Percentiles rank a stretch among this genome's conserved stretches.
Conservation (phyloP, 2,797 vertebrate genomes). For the Cottoperca gobio region DNA sequence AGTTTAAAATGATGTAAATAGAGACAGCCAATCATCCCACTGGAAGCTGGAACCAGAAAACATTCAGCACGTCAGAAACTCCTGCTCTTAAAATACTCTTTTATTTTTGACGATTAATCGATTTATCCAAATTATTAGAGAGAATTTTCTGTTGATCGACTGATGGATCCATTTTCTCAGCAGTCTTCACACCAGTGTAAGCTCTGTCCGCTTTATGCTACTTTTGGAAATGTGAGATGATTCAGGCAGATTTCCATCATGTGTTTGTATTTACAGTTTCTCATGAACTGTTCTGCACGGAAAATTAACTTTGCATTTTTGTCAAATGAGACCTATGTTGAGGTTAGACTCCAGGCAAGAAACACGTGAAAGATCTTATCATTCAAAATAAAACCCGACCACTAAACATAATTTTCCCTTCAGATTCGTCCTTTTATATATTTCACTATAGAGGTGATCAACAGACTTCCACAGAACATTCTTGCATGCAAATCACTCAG, state of each 20-base stretch:
- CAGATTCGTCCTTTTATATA: neutral
- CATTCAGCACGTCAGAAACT: neutral
- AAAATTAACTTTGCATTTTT: conserved; percentile 27
- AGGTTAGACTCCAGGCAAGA: neutral
- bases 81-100: neutral
- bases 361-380: conserved; percentile 1
- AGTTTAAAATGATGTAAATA: neutral
- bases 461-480: neutral
- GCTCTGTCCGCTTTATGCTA: neutral
- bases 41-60: neutral
- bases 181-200: neutral
- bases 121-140: too few relatives aligned
- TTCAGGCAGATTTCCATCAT: neutral
- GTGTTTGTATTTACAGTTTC: conserved; percentile 26
- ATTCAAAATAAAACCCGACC: conserved; percentile 2
- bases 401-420: neutral
- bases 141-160: neutral
- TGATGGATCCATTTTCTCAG: neutral
- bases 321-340: conserved; percentile 25
- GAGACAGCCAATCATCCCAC: neutral
- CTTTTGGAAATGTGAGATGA: neutral
- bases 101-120: neutral
- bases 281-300: neutral
- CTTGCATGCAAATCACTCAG: conserved; percentile 8
- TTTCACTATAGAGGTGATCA: neutral